Evolutionary conservation across 2,888 invertebrate genomes (phyloP).

Genomic region (Syrista parreyssii): DNA sequence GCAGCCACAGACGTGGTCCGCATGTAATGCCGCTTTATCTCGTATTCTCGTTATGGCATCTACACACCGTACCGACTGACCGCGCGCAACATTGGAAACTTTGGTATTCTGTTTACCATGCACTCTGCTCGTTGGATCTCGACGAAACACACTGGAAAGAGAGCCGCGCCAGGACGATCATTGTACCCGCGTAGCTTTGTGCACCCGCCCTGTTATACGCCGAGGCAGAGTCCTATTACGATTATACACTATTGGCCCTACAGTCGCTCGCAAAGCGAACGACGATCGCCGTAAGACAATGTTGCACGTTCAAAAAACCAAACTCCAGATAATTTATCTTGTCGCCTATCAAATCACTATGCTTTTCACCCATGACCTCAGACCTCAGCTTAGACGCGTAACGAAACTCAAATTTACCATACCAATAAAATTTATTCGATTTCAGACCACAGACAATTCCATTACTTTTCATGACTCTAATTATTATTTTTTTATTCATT

Average conservation of each 20-base stretch:
- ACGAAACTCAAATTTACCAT: too few species aligned
- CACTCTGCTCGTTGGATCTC: slow-evolving; percentile 1
- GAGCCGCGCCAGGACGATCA: background rate
- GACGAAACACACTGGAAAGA: background rate
- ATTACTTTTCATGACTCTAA: too few species aligned
- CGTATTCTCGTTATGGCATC: slow-evolving; percentile 9
- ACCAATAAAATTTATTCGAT: background rate
- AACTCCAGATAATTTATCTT: background rate
- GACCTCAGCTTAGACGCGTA: too few species aligned
- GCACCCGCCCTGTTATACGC: background rate
- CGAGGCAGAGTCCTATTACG: background rate
- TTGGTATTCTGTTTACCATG: slow-evolving; percentile 1
- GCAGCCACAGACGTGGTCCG: slow-evolving; percentile 12
- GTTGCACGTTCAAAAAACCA: background rate
- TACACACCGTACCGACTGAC: background rate
- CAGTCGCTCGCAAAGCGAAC: background rate
- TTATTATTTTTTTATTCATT: background rate
- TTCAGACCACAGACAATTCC: background rate
- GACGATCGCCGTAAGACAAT: background rate
- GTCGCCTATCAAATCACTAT: too few species aligned
- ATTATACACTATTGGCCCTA: background rate
- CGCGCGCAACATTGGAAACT: background rate
- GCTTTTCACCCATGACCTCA: too few species aligned
- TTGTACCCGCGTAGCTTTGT: background rate
- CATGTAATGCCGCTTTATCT: slow-evolving; percentile 14